phyloP scores from a whole-genome alignment of 2,888 invertebrate genomes.

The Phania funesta region DNA sequence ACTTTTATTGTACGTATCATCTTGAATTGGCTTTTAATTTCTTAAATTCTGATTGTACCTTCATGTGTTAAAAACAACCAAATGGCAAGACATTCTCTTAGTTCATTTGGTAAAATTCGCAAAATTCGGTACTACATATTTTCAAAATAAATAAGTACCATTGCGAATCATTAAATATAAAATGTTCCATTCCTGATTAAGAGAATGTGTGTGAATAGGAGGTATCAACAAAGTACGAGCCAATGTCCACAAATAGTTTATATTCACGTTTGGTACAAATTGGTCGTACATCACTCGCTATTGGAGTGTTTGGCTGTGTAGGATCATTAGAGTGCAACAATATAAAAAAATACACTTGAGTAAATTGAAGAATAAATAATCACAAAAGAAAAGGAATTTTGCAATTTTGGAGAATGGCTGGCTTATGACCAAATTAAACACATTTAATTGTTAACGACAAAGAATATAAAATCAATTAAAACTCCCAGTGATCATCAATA shows the following conservation, averaged over 20 bases:
- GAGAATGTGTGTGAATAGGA: neutral
- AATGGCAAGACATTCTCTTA: too few relatives aligned
- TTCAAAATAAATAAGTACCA: too few relatives aligned
- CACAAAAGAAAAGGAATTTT: neutral
- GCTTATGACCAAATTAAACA: neutral
- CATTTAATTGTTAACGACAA: neutral
- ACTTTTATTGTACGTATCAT: too few relatives aligned
- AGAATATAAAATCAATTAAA: neutral
- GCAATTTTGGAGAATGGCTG: constrained; percentile 39
- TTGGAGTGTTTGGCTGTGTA: neutral
- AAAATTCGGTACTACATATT: too few relatives aligned
- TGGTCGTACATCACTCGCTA: constrained; percentile 1
- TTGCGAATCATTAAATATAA: too few relatives aligned
- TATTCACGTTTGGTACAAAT: constrained; percentile 4
- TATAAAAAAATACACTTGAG: neutral
- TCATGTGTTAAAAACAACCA: too few relatives aligned
- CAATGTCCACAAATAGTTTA: constrained; percentile 49
- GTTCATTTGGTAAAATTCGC: too few relatives aligned
- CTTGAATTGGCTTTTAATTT: too few relatives aligned
- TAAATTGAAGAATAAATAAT: neutral
- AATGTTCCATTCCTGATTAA: neutral
- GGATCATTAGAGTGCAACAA: constrained; percentile 42
- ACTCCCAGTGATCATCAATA: too few relatives aligned
- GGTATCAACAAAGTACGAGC: constrained; percentile 9
- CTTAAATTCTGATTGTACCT: too few relatives aligned